phyloP scores from a whole-genome alignment of 2,888 invertebrate species.

The Entomobrya multifasciata region DNA sequence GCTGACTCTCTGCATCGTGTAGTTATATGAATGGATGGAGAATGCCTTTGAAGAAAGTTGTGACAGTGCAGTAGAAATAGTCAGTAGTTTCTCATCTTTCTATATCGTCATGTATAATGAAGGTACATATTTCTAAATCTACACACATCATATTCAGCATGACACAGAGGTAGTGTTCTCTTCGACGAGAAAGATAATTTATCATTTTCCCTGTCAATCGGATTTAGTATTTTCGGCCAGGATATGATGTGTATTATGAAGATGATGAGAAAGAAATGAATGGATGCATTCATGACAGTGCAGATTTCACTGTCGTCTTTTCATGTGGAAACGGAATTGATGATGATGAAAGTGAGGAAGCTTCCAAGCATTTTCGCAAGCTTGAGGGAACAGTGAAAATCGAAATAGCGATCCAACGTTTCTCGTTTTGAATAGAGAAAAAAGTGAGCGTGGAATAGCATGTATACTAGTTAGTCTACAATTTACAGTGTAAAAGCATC shows the following conservation, averaged over 20 bases:
- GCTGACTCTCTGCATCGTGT: too few relatives aligned
- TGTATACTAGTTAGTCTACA: too few relatives aligned
- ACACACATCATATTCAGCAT: conserved; percentile 36
- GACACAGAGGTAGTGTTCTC: conserved; percentile 61
- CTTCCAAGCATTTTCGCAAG: conserved; percentile 23
- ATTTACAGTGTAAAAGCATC: too few relatives aligned
- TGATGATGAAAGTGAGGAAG: conserved; percentile 15
- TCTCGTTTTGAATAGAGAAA: too few relatives aligned
- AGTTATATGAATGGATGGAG: too few relatives aligned
- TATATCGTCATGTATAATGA: too few relatives aligned
- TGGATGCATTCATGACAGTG: conserved; percentile 73
- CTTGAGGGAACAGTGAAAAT: not conserved
- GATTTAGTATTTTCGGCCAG: conserved; percentile 67
- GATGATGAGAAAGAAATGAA: conserved; percentile 70
- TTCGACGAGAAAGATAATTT: conserved; percentile 76
- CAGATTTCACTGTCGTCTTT: conserved; percentile 49
- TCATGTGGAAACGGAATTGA: not conserved
- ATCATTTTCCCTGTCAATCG: conserved; percentile 79
- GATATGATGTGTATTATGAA: conserved; percentile 62
- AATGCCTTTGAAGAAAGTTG: too few relatives aligned
- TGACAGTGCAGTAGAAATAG: too few relatives aligned
- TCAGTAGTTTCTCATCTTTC: too few relatives aligned
- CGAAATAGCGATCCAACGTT: too few relatives aligned
- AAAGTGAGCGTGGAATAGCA: too few relatives aligned
- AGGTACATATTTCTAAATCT: too few relatives aligned